These are phyloP conservation scores for Meteorus cinctellus DNA, from an alignment of 2,888 invertebrate species.

Conservation along the genomic window DNA sequence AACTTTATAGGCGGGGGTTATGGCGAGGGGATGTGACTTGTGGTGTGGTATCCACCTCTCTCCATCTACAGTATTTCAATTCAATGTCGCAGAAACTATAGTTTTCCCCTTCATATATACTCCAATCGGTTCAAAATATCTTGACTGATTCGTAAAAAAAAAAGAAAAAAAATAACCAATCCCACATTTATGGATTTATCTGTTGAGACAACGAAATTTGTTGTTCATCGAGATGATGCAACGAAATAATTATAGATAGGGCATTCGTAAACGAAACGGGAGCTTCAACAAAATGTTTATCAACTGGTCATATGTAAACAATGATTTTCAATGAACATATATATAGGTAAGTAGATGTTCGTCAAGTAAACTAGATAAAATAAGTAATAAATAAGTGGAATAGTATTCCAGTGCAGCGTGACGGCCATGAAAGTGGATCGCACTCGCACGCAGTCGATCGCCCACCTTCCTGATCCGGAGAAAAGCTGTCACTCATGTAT, in stretches of 20 bases:
- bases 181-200: background rate
- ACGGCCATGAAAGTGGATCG: slow-evolving; percentile 68
- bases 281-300: no score
- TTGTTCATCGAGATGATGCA: background rate
- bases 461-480: slow-evolving; percentile 66
- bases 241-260: no score
- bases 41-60: slow-evolving; percentile 46
- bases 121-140: no score
- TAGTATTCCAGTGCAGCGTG: slow-evolving; percentile 53
- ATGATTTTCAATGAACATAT: no score
- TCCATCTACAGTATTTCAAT: slow-evolving; percentile 44
- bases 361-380: no score
- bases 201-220: slow-evolving; percentile 10
- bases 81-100: slow-evolving; percentile 40
- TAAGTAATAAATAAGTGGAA: background rate
- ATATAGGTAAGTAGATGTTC: no score
- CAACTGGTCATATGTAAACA: no score
- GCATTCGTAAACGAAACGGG: no score
- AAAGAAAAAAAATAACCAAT: no score
- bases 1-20: slow-evolving; percentile 69
- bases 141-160: no score
- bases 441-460: slow-evolving; percentile 37
- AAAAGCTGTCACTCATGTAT: slow-evolving; percentile 56
- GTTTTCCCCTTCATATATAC: slow-evolving; percentile 26
- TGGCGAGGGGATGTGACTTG: slow-evolving; percentile 64